Evolutionary conservation across 2,888 invertebrate species (phyloP), one percentile per base, ranked within the genome.

Genomic region (Dynastes tityus): DNA sequence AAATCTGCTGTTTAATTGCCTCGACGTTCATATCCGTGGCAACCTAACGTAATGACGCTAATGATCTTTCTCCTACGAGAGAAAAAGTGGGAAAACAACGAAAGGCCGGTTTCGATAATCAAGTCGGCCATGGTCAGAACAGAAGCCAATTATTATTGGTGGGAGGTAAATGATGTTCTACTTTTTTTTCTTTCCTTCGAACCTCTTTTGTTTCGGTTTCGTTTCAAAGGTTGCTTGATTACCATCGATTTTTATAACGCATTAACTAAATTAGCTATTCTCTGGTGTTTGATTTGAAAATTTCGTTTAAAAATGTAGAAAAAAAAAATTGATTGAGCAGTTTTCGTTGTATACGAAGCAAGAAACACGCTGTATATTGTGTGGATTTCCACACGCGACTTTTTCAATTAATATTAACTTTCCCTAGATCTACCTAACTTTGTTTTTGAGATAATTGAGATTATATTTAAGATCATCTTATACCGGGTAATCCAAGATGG

Each of bases 121-220:
- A 32, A 63, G 13, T 27, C 63, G 32, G 63, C 29, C 55, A n/a
- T n/a, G 8, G 55, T 13, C 55, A 58, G 27, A 63, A 63, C 63
- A 63, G 63, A 63, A 63, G 63, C 63, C 13, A 63, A 63, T 63
- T 63, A 63, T 63, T 32, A 63, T 63, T n/a, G 63, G 63, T 32
- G 63, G 63, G 63, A 32, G 63, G 63, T 63, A 63, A 63, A 63
- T 63, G 27, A 63, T 29, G 63, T 63, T 63, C 32, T 29, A 13
- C 13, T 63, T 11, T 63, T 27, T 29, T 61, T 22, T 27, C 63
- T 32, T 11, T 55, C n/a, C 55, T 55, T 2, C 55, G 16, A 11
- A 6, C 13, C 32, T 63, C 32, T 63, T 63, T 32, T 58, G 55
- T 58, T 63, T 63, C 63, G 29, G 32, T 63, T 27, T 63, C 27